phyloP scores from a whole-genome alignment of 2,797 vertebrate genomes.

The Propithecus deckenii region DNA sequence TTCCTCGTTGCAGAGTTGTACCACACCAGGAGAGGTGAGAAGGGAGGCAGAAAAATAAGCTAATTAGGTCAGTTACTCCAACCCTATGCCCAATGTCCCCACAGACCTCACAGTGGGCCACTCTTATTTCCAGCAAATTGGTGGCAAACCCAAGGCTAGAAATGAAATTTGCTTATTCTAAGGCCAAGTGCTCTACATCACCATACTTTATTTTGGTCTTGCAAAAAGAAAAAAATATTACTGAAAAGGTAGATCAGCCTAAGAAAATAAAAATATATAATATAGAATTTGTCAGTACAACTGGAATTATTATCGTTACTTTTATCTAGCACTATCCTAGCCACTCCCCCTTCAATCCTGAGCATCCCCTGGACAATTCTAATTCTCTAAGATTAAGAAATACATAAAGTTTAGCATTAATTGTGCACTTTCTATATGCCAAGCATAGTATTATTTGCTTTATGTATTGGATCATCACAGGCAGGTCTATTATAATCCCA shows the following conservation, averaged over 20 bases:
- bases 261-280: not conserved
- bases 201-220: not conserved
- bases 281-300: not conserved
- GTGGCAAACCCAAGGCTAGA: not conserved
- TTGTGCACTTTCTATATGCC: not conserved
- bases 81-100: fast-evolving
- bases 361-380: not conserved
- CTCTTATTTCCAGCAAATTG: not conserved
- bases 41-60: not conserved
- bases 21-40: not conserved
- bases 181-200: not conserved
- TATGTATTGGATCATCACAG: not conserved
- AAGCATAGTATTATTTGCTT: not conserved
- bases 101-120: not conserved
- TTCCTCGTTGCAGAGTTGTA: not conserved
- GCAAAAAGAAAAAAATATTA: not conserved
- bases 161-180: not conserved
- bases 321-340: not conserved
- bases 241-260: not conserved
- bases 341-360: not conserved
- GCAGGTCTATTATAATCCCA: not conserved
- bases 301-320: not conserved
- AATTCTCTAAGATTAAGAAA: not conserved
- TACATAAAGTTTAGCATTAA: not conserved
- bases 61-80: not conserved